phyloP scores from a whole-genome alignment of 2,888 invertebrate species.

The Archips xylosteana region DNA sequence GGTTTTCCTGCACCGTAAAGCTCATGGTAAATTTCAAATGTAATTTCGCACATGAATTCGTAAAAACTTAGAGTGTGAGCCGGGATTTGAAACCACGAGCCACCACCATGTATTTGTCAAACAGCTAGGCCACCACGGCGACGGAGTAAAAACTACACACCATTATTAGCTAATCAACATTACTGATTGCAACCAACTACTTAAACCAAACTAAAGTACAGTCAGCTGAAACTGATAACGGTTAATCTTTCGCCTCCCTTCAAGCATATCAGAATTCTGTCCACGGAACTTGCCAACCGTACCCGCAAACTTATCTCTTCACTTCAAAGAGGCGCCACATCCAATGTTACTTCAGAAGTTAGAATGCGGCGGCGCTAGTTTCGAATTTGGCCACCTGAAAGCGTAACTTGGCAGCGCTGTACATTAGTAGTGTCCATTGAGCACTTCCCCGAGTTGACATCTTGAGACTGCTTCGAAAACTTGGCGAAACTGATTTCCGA shows the following conservation, averaged over 20 bases:
- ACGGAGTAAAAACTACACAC: too few relatives aligned
- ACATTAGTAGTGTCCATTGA: conserved; percentile 43
- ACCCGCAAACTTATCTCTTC: conserved; percentile 28
- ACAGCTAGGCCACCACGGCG: too few relatives aligned
- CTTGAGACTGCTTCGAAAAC: conserved; percentile 41
- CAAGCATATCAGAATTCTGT: conserved; percentile 37
- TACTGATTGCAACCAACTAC: conserved; percentile 14
- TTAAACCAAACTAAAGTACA: conserved; percentile 16
- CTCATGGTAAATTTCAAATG: too few relatives aligned
- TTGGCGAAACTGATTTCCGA: conserved; percentile 42
- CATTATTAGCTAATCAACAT: conserved; percentile 23
- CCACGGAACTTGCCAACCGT: conserved; percentile 22
- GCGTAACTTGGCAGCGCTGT: conserved; percentile 36
- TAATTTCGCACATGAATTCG: too few relatives aligned
- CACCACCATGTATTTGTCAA: too few relatives aligned
- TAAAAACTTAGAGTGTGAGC: too few relatives aligned
- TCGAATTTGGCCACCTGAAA: conserved; percentile 37
- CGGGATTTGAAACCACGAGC: too few relatives aligned
- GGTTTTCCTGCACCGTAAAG: too few relatives aligned
- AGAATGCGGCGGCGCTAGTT: conserved; percentile 34
- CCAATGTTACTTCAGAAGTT: conserved; percentile 27
- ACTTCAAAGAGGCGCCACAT: conserved; percentile 22
- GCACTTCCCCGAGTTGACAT: conserved; percentile 41
- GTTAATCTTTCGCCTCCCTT: conserved; percentile 34
- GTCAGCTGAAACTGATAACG: conserved; percentile 29